Evolutionary conservation across 2,888 invertebrate genomes (phyloP).

Genomic region (Lepidochitona cinerea): DNA sequence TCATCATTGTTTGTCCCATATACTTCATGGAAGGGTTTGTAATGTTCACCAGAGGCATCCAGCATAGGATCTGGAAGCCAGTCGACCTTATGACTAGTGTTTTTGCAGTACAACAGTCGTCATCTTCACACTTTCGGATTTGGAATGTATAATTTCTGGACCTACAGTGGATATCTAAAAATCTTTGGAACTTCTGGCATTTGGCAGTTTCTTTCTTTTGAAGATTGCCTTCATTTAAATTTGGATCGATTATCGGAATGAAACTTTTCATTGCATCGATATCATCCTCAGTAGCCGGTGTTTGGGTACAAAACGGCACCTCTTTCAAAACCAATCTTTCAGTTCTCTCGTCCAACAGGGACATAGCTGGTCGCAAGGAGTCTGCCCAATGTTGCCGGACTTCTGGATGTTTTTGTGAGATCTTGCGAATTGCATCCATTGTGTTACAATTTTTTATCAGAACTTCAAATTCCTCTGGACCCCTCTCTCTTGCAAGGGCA

Average conservation of each 20-base stretch:
- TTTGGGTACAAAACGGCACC: background rate
- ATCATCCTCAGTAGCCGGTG: background rate
- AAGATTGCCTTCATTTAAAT: background rate
- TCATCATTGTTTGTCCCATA: slow-evolving; percentile 16
- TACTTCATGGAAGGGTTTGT: slow-evolving; percentile 17
- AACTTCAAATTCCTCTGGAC: too few species aligned
- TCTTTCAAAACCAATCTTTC: slow-evolving; percentile 8
- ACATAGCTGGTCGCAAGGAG: too few species aligned
- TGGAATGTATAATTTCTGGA: slow-evolving; percentile 26
- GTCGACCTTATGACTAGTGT: slow-evolving; percentile 10
- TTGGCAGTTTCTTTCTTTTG: background rate
- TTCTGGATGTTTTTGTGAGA: too few species aligned
- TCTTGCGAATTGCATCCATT: too few species aligned
- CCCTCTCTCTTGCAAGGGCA: too few species aligned
- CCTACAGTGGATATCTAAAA: slow-evolving; percentile 20
- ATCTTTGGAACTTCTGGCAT: slow-evolving; percentile 15
- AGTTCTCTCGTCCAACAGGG: slow-evolving; percentile 22
- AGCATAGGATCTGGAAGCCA: slow-evolving; percentile 28
- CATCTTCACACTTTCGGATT: slow-evolving; percentile 21
- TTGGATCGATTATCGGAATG: background rate
- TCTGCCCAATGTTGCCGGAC: too few species aligned
- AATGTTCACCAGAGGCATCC: slow-evolving; percentile 18
- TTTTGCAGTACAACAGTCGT: slow-evolving; percentile 20
- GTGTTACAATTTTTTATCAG: too few species aligned
- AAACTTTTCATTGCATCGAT: background rate